Conservation (phyloP, 2,888 invertebrate species). For the Clepsis dumicolana region DNA sequence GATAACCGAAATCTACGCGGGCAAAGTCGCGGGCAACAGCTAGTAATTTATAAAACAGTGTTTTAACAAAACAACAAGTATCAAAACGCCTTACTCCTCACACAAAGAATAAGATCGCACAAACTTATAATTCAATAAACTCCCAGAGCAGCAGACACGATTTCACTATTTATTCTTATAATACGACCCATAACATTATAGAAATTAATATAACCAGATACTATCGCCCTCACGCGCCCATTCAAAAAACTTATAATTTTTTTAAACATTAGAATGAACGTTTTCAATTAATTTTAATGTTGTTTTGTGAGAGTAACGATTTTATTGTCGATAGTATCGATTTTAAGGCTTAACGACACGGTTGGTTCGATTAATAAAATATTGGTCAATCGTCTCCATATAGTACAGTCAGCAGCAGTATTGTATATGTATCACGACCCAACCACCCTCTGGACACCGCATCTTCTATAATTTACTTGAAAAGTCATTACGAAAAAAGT, state of each 20-base stretch:
- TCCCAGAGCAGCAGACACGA: slow-evolving; percentile 58
- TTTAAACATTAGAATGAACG: slow-evolving; percentile 39
- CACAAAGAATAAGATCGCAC: slow-evolving; percentile 59
- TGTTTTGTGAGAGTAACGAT: slow-evolving; percentile 36
- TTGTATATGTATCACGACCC: too few relatives aligned
- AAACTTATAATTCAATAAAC: slow-evolving; percentile 69
- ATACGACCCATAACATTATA: slow-evolving; percentile 50
- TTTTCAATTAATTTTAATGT: slow-evolving; percentile 44
- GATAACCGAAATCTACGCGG: too few relatives aligned
- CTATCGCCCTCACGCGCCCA: slow-evolving; percentile 50
- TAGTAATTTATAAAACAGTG: too few relatives aligned
- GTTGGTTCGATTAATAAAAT: slow-evolving; percentile 33
- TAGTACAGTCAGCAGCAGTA: too few relatives aligned
- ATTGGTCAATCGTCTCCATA: not conserved
- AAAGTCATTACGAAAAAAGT: too few relatives aligned
- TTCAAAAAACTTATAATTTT: slow-evolving; percentile 44
- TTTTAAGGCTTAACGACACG: slow-evolving; percentile 15
- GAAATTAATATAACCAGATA: slow-evolving; percentile 59
- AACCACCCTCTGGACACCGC: too few relatives aligned
- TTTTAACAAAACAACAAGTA: too few relatives aligned
- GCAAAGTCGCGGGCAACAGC: too few relatives aligned
- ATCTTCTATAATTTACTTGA: too few relatives aligned
- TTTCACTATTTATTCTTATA: slow-evolving; percentile 62
- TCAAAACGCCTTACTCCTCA: slow-evolving; percentile 45
- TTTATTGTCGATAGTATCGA: slow-evolving; percentile 31